A percentile compares a stretch with the other conserved stretches of the same genome.
Conservation (phyloP, 2,888 invertebrate species). For the Trichacis sp. region DNA sequence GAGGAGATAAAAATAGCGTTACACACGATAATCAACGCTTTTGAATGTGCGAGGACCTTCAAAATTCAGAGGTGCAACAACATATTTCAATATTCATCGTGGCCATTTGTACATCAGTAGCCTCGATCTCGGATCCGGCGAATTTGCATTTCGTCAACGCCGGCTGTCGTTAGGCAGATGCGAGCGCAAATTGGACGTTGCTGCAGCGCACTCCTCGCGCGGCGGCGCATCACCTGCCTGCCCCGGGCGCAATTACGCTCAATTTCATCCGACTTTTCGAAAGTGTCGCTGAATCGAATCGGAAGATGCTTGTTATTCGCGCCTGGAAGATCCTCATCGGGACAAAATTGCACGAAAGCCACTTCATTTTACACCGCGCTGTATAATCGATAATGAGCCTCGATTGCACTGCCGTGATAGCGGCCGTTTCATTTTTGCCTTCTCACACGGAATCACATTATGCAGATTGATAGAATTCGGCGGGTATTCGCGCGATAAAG, state of each 20-base stretch:
- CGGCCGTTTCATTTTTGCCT: neutral
- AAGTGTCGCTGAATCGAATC: constrained; percentile 50
- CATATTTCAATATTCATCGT: constrained; percentile 32
- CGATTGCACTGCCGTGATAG: constrained; percentile 12
- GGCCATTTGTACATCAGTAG: constrained; percentile 19
- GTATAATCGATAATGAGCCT: constrained; percentile 10
- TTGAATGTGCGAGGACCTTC: neutral
- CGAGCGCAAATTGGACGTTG: constrained; percentile 60
- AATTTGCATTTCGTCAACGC: constrained; percentile 65
- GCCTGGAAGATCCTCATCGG: constrained; percentile 21
- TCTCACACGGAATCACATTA: too few species aligned
- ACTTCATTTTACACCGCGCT: neutral
- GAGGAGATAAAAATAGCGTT: neutral
- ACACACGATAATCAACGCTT: neutral
- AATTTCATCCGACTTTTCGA: constrained; percentile 56
- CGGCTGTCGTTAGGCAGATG: constrained; percentile 66
- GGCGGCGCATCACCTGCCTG: constrained; percentile 55
- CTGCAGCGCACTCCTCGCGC: constrained; percentile 47
- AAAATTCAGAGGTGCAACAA: constrained; percentile 31
- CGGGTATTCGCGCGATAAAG: too few species aligned
- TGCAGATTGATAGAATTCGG: too few species aligned
- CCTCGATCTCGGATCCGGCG: constrained; percentile 32
- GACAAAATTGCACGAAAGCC: constrained; percentile 23
- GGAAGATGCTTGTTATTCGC: constrained; percentile 31
- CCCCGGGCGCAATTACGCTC: constrained; percentile 58